Evolutionary conservation across 2,888 invertebrate genomes (phyloP).

Genomic region (Rotaria sp.): DNA sequence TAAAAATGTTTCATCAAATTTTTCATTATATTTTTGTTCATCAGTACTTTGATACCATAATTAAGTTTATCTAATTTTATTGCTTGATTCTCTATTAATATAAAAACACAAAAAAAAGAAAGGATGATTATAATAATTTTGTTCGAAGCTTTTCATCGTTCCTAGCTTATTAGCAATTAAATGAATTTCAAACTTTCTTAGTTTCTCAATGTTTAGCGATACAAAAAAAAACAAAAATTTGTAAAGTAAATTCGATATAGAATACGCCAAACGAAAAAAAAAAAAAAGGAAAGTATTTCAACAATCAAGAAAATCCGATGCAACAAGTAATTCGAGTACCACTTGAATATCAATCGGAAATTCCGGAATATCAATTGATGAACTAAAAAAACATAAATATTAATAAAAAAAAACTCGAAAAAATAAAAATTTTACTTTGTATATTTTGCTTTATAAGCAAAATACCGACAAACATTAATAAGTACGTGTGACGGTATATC

Average conservation of each 20-base stretch:
- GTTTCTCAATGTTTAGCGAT: neutral
- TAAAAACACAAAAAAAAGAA: too few species aligned
- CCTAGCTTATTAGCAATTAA: neutral
- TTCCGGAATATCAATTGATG: constrained; percentile 96
- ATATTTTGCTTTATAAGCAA: constrained; percentile 94
- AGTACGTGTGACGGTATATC: constrained; percentile 99
- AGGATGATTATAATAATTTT: too few species aligned
- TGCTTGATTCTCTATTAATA: too few species aligned
- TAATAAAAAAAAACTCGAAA: neutral
- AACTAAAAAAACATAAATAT: neutral
- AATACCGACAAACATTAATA: constrained; percentile 98
- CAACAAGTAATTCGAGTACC: constrained; percentile 93
- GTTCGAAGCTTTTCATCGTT: too few species aligned
- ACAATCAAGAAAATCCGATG: constrained; percentile 97
- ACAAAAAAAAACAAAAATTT: neutral
- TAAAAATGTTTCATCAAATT: too few species aligned
- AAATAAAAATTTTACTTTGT: constrained; percentile 63
- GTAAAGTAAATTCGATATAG: neutral
- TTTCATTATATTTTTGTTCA: too few species aligned
- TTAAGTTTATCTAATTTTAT: too few species aligned
- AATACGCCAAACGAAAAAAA: neutral
- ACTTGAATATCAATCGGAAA: constrained; percentile 98
- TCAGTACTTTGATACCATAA: too few species aligned
- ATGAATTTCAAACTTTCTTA: neutral
- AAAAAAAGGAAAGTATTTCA: constrained; percentile 57